Conservation (phyloP, 2,113 vertebrate species). For the Daboia siamensis region DNA sequence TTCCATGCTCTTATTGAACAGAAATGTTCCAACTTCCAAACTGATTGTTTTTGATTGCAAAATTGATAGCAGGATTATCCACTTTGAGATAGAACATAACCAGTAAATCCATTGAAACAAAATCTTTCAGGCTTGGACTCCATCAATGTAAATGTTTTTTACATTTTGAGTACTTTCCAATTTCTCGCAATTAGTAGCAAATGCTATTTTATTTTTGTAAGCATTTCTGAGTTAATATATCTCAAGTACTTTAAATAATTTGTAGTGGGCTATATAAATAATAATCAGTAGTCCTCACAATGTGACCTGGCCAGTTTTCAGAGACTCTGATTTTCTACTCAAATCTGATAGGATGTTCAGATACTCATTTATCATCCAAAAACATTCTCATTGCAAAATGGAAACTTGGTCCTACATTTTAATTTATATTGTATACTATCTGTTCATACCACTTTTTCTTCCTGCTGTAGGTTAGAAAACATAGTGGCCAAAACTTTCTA, state of each 20-base stretch:
- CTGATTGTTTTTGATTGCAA: no score
- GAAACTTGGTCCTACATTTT: neutral
- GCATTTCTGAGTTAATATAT: neutral
- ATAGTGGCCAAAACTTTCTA: slow-evolving; percentile 80
- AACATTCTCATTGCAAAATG: neutral
- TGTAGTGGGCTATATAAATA: neutral
- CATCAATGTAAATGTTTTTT: neutral
- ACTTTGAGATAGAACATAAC: neutral
- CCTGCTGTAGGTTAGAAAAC: slow-evolving; percentile 78
- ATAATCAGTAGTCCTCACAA: neutral
- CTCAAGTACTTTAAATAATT: neutral
- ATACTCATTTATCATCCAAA: neutral
- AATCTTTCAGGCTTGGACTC: neutral
- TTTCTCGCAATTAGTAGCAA: neutral
- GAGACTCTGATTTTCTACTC: slow-evolving; percentile 17
- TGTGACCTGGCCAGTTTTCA: neutral
- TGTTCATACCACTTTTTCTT: neutral
- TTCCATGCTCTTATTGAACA: no score
- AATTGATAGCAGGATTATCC: no score
- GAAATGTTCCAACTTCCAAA: no score
- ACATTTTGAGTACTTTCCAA: neutral
- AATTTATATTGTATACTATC: neutral
- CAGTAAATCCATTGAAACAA: neutral
- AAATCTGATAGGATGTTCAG: neutral
- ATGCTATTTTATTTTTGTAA: neutral